phyloP scores from a whole-genome alignment of 1,140 invertebrate species.

The Drosophila orena region DNA sequence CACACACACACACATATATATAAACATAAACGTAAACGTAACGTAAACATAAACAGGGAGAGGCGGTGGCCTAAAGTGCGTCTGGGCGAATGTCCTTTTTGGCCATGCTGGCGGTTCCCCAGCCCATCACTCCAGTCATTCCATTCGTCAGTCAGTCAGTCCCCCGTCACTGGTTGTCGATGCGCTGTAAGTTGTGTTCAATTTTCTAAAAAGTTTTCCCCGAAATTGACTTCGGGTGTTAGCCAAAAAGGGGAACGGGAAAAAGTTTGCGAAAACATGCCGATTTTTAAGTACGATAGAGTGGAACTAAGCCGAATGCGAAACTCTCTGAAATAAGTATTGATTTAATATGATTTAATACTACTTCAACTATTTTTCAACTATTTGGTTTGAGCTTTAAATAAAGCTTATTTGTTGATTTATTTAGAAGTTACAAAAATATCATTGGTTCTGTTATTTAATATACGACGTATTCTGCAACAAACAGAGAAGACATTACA shows the following conservation, averaged over 20 bases:
- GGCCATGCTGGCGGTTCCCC: conserved; percentile 56
- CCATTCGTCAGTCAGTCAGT: conserved; percentile 58
- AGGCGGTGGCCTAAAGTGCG: conserved; percentile 47
- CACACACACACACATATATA: no score
- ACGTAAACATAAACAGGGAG: conserved; percentile 61
- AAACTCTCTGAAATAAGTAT: not conserved
- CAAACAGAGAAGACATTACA: no score
- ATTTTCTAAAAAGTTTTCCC: conserved; percentile 79
- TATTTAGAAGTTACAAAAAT: no score
- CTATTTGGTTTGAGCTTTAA: no score
- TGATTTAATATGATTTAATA: not conserved
- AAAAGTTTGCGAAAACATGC: conserved; percentile 31
- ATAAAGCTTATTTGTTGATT: no score
- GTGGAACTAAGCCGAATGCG: not conserved
- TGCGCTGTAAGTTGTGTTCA: conserved; percentile 75
- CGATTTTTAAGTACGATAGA: conserved; percentile 53
- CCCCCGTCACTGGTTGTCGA: conserved; percentile 49
- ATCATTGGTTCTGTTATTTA: no score
- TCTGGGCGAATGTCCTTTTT: conserved; percentile 71
- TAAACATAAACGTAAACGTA: conserved; percentile 48
- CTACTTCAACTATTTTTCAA: no score
- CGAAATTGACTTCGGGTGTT: conserved; percentile 64
- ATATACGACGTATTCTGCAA: no score
- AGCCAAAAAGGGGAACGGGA: conserved; percentile 16
- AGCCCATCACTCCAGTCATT: conserved; percentile 20